Base-by-base conservation (phyloP, 2,888 invertebrate genomes). In the Helobdella robusta region DNA sequence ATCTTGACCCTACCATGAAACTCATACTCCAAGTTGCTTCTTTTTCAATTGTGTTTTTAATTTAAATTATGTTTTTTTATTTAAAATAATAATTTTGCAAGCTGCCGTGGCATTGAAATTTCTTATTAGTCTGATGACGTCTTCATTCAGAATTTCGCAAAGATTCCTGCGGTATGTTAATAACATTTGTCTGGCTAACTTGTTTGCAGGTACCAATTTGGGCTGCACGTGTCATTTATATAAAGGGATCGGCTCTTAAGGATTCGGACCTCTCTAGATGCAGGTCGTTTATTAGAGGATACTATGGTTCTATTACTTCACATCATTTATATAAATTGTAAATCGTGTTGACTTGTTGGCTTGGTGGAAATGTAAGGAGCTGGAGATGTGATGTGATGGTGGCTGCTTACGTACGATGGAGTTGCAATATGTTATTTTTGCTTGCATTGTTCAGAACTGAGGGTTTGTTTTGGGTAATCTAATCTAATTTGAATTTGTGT, bases 181-280 rank as follows among this genome's bases (percentile, higher is more conserved):
- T n/a, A n/a, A n/a, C n/a, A n/a, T n/a, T n/a, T n/a, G n/a, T n/a
- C n/a, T n/a, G n/a, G n/a, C n/a, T n/a, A n/a, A n/a, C n/a, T n/a
- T n/a, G n/a, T 56, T n/a, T 32, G 25, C 23, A 60, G 46, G 83
- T 84, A 70, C 95, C 95, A 8, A 89, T 94, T 75, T 95, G 95
- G 95, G 91, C 93, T 15, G 91, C 93, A 78, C 84, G 95, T 70
- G 95, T 97, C 65, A 93, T 95, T 77, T 97, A 93, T 81, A 91
- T 93, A 72, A 88, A 94, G 82, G 95, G 95, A 44, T 94, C 95
- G 34, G 95, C 94, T 75, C 83, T 95, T 69, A 94, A 95, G 80
- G 97, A 97, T 78, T 89, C 89, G 2, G 97, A 97, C 80, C 83
- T 98, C 71, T 90, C 89, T 58, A 83, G 97, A 71, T 95, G 95